A percentile compares a stretch with the other conserved stretches of the same genome.
Evolutionary conservation across 1,140 invertebrate genomes (phyloP).

Genomic region (Steinernema feltiae): DNA sequence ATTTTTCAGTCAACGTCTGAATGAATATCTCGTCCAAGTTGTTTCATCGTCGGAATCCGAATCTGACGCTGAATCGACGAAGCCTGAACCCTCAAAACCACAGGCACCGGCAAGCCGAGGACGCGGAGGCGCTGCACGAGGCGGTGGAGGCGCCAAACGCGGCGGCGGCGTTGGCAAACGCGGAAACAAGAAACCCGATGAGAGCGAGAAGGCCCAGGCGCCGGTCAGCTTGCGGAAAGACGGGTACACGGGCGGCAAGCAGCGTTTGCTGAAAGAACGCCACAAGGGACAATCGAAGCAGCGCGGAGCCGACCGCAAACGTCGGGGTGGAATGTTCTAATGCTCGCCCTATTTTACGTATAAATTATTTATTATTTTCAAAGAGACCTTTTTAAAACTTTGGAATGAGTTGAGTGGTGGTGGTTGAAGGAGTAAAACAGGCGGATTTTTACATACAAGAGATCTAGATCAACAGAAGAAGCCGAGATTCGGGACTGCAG

Average conservation of each 20-base stretch:
- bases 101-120: background rate
- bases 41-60: no score
- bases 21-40: background rate
- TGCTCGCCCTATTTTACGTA: background rate
- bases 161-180: background rate
- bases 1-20: background rate
- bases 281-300: constrained; percentile 32
- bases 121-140: background rate
- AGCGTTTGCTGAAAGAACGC: constrained; percentile 28
- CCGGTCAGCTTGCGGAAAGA: background rate
- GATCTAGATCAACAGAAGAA: background rate
- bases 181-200: background rate
- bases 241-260: constrained; percentile 29
- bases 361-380: background rate
- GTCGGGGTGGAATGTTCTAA: constrained; percentile 7
- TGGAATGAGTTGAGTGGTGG: background rate
- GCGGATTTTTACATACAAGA: background rate
- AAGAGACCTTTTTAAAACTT: background rate
- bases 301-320: constrained; percentile 33
- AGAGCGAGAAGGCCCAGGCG: background rate
- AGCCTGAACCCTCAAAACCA: background rate
- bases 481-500: background rate
- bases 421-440: background rate
- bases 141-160: background rate
- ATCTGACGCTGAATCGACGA: background rate